Percentiles rank a stretch among this genome's conserved stretches.
Evolutionary conservation across 2,888 invertebrate species (phyloP).

Genomic region (Cosmorhoe ocellata): DNA sequence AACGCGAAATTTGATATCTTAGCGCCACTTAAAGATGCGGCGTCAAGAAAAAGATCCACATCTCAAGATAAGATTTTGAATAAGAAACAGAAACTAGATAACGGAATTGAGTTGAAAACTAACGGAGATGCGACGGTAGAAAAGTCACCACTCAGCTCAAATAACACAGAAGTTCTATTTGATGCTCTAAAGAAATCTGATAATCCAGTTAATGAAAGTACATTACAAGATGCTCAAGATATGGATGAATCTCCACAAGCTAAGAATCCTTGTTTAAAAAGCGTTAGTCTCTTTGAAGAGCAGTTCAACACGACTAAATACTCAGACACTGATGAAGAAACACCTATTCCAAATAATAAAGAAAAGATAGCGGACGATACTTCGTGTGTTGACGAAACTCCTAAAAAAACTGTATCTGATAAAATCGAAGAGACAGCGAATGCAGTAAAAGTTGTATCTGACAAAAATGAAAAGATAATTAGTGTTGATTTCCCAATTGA

Average conservation of each 20-base stretch:
- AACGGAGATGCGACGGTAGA: conserved; percentile 20
- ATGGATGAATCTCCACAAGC: conserved; percentile 1
- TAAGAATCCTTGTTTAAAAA: conserved; percentile 61
- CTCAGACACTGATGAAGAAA: conserved; percentile 47
- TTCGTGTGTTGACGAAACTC: background rate
- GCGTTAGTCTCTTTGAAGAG: conserved; percentile 62
- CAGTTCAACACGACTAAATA: conserved; percentile 51
- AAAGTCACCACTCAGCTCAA: conserved; percentile 14
- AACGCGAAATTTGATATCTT: conserved; percentile 14
- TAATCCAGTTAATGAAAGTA: background rate
- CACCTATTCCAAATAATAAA: conserved; percentile 15
- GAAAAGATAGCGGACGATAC: background rate
- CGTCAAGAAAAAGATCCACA: conserved; percentile 24
- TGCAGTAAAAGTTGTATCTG: background rate
- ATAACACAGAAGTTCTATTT: conserved; percentile 22
- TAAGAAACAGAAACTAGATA: conserved; percentile 23
- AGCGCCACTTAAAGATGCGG: conserved; percentile 11
- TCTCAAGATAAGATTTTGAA: conserved; percentile 12
- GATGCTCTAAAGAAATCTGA: conserved; percentile 12
- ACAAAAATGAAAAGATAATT: conserved; percentile 14
- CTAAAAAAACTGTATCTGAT: background rate
- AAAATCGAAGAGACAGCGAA: conserved; percentile 17
- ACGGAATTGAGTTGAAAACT: conserved; percentile 19
- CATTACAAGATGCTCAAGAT: conserved; percentile 4
- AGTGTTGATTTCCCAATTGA: background rate